Base-by-base conservation (phyloP, 2,888 invertebrate genomes). In the Agriopis leucophaearia region DNA sequence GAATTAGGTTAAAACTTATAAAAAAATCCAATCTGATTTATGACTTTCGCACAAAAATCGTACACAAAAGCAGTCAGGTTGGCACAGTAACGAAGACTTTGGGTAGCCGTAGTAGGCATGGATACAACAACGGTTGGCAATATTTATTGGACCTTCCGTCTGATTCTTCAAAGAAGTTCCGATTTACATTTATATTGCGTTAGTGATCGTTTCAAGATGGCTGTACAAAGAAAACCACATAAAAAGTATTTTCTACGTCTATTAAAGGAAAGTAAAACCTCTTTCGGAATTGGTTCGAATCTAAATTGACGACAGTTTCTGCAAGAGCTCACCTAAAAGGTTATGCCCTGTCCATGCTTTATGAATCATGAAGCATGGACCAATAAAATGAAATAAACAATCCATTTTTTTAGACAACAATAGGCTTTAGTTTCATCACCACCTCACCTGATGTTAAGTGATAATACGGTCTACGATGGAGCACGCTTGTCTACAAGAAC, bases 171-270 rank as follows among this genome's bases (percentile, higher is more conserved):
- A 59, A 59, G 59, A 42, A 50, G 40, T 59, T 42, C 59, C 59
- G 50, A 59, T 59, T 59, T 59, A 59, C 59, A 59, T 59, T 59
- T 59, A 59, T 59, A 59, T 59, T 59, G 50, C 59, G 59, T 59
- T 59, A 59, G 50, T 59, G 59, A 59, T 59, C 59, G 59, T 51
- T 18, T 59, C 59, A 40, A 48, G 50, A 40, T 42, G 12, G 15
- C 48, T 59, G 59, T 50, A 59, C 59, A 59, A 59, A 59, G 48
- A 59, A 50, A 59, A 59, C 42, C 59, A 50, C 48, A 51, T 27
- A 42, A 38, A 59, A 59, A 50, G 50, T 59, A 59, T 50, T 50
- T 45, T 59, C 36, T 48, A 40, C 50, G 56, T 45, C 44, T 56
- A 45, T 56, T 56, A 27, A 44, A 42, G 18, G 42, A 44, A 55